Evolutionary conservation across 2,888 invertebrate genomes (phyloP), one percentile per base, ranked within the genome.

Genomic region (Caenorhabditis zanzibari): DNA sequence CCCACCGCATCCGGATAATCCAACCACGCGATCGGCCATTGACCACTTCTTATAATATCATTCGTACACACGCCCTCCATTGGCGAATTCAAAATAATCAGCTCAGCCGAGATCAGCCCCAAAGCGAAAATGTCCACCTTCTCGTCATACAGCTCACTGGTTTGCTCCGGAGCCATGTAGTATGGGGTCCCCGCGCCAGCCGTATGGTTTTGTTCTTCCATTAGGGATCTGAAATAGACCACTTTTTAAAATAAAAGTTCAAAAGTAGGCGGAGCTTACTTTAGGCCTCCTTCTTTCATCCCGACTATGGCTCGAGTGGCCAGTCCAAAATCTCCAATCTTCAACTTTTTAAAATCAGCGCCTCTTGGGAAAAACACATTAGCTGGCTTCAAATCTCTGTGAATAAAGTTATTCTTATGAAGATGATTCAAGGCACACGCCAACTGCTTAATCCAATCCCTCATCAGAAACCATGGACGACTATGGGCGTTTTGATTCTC

Each of bases 151-250:
- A 5, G 9, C 2, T 56, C n/a, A 2, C 54, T 16, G 26, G 22
- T 35, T 56, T 69, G 69, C 24, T 69, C 69, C 16, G 69, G 69
- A n/a, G 69, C 69, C 69, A 69, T 69, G 54, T 69, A 69, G 26
- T 41, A 41, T 0, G 69, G 69, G 3, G 69, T 69, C 0, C 69
- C 69, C 1, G 69, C 56, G 9, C 69, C 54, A n/a, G 24, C 56
- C 3, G 69, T 69, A 9, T 69, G 69, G 9, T 68, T 68, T 35
- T 54, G 56, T 1, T 56, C 54, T 22, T 44, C 44, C 24, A 54
- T 54, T 10, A 26, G 54, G 9, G 26, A 54, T 24, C 54, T 54
- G 54, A 26, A 38, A 7, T 4, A 7, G 32, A 38, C 2, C 38
- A 38, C 10, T 10, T 12, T 38, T 10, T 38, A 12, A 38, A 7